Evolutionary conservation across 2,113 vertebrate genomes (phyloP).

Genomic region (Corythoichthys haematopterus): DNA sequence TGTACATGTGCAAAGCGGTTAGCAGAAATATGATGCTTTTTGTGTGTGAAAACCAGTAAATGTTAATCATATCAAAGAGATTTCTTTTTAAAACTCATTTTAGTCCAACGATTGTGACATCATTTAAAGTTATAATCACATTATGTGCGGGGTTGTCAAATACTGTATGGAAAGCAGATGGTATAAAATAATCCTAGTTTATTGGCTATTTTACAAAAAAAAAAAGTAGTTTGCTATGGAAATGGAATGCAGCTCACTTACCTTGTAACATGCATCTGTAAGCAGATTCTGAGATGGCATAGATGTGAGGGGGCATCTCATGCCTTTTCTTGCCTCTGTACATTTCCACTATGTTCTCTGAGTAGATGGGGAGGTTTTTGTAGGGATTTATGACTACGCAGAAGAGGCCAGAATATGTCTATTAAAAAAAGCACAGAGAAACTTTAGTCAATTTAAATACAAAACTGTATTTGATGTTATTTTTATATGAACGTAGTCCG

Average conservation of each 20-base stretch:
- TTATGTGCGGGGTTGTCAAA: neutral
- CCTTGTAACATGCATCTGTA: constrained; percentile 99
- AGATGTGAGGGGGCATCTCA: constrained; percentile 98
- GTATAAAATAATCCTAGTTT: neutral
- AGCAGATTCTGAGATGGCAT: constrained; percentile 95
- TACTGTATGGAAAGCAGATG: neutral
- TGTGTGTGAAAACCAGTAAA: neutral
- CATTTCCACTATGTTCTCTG: constrained; percentile 98
- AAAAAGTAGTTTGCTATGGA: neutral
- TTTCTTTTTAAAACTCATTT: neutral
- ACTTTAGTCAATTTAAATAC: neutral
- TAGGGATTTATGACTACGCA: constrained; percentile 98
- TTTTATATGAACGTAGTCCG: constrained; percentile 9
- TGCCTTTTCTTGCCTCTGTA: constrained; percentile 97
- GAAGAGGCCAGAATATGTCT: constrained; percentile 99
- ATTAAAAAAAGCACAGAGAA: constrained; percentile 12
- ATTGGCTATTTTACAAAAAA: neutral
- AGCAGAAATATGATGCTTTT: neutral
- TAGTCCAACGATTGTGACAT: neutral
- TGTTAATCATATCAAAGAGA: neutral
- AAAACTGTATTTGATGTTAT: neutral
- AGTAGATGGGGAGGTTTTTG: constrained; percentile 98
- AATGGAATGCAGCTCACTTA: constrained; percentile 56
- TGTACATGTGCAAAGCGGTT: neutral
- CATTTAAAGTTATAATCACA: neutral